Percentiles rank a stretch among this genome's conserved stretches.
phyloP scores from a whole-genome alignment of 1,140 invertebrate genomes.

The Spodoptera litura region DNA sequence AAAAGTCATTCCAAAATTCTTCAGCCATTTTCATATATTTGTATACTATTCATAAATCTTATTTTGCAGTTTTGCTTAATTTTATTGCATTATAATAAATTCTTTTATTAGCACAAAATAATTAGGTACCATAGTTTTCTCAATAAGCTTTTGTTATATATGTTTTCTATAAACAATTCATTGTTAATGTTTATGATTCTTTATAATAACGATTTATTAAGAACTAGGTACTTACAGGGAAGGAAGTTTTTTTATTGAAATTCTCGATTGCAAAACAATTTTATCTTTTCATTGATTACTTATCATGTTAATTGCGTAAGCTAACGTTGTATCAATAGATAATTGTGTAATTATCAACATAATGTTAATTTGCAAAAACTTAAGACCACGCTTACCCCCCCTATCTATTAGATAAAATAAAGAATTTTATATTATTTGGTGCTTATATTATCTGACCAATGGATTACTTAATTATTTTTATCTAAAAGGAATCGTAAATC shows the following conservation, averaged over 20 bases:
- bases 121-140: too few relatives aligned
- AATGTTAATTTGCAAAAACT: constrained; percentile 3
- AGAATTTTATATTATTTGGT: background rate
- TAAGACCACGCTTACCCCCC: constrained; percentile 22
- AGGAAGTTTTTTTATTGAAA: background rate
- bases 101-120: too few relatives aligned
- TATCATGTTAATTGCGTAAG: constrained; percentile 23
- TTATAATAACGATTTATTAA: background rate
- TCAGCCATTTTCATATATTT: too few relatives aligned
- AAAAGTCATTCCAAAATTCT: too few relatives aligned
- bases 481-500: background rate
- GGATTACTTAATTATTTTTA: constrained; percentile 9
- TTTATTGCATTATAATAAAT: too few relatives aligned
- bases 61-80: too few relatives aligned
- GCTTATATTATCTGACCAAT: background rate
- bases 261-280: constrained; percentile 4
- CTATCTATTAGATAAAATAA: constrained; percentile 4
- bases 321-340: background rate
- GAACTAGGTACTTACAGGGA: background rate
- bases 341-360: constrained; percentile 21
- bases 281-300: constrained; percentile 10
- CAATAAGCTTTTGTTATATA: too few relatives aligned
- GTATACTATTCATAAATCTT: too few relatives aligned
- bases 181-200: too few relatives aligned
- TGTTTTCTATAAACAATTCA: too few relatives aligned